Evolutionary conservation across 2,113 vertebrate genomes (phyloP).

Genomic region (Chelonoidis abingdonii): DNA sequence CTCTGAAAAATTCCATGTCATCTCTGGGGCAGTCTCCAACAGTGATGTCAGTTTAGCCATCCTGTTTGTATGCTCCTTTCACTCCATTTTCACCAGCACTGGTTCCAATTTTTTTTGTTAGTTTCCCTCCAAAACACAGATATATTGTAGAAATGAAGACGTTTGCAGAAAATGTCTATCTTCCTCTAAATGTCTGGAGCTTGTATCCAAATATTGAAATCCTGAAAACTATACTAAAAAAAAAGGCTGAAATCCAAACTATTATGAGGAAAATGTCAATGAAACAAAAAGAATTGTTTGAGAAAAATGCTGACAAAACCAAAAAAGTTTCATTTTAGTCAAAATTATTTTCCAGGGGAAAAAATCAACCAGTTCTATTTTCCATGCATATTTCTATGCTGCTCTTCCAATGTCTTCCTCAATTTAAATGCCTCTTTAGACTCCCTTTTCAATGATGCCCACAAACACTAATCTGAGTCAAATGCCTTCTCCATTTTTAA

Average conservation of each 20-base stretch:
- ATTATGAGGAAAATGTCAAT: neutral
- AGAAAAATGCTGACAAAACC: neutral
- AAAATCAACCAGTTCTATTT: neutral
- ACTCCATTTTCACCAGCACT: rapidly evolving
- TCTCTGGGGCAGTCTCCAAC: rapidly evolving
- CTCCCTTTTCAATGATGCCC: neutral
- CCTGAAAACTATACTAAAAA: neutral
- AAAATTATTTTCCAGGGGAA: neutral
- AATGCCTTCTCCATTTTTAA: neutral
- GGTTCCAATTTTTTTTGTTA: neutral
- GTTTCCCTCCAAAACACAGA: neutral
- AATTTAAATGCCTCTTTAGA: neutral
- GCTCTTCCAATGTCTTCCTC: neutral
- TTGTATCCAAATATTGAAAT: neutral
- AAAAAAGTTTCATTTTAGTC: neutral
- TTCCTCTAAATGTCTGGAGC: neutral
- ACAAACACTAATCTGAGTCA: neutral
- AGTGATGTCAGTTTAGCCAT: neutral
- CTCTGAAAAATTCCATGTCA: rapidly evolving
- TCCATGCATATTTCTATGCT: neutral
- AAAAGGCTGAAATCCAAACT: neutral
- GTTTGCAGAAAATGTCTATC: neutral
- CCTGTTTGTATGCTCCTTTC: neutral
- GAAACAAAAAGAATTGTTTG: neutral
- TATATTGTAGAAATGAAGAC: neutral